Evolutionary conservation across 1,140 invertebrate species (phyloP).

Genomic region (Pogonus chalceus): DNA sequence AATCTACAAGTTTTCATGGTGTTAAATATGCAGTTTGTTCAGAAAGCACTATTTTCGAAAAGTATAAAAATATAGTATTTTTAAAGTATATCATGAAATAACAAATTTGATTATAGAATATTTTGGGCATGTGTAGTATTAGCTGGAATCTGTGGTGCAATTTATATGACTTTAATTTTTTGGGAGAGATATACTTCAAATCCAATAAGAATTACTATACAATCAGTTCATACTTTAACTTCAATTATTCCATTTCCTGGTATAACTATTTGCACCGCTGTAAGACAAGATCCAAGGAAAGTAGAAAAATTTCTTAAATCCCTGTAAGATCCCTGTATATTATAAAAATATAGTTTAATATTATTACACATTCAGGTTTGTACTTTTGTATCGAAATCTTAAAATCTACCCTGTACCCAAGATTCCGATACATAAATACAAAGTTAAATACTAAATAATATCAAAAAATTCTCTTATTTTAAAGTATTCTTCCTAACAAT

Average conservation of each 20-base stretch:
- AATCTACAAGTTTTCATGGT: conserved; percentile 27
- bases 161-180: conserved; percentile 24
- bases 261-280: conserved; percentile 29
- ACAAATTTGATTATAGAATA: conserved; percentile 18
- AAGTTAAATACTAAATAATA: not conserved
- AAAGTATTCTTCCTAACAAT: not conserved
- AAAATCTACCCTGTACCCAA: too few species aligned
- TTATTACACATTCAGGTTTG: conserved; percentile 22
- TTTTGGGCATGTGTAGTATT: conserved; percentile 25
- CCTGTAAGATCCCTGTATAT: conserved; percentile 18
- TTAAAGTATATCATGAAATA: not conserved
- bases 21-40: conserved; percentile 24
- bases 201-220: conserved; percentile 26
- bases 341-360: not conserved
- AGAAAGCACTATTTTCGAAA: conserved; percentile 18
- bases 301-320: conserved; percentile 17
- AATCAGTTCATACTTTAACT: conserved; percentile 23
- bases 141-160: conserved; percentile 19
- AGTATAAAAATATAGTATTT: conserved; percentile 15
- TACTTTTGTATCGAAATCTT: conserved; percentile 6
- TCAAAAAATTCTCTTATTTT: not conserved
- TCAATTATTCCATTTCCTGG: conserved; percentile 27
- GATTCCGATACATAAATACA: not conserved
- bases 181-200: conserved; percentile 22
- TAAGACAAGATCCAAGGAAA: conserved; percentile 19